Evolutionary conservation across 2,113 vertebrate genomes (phyloP).

Genomic region (Gavia stellata): DNA sequence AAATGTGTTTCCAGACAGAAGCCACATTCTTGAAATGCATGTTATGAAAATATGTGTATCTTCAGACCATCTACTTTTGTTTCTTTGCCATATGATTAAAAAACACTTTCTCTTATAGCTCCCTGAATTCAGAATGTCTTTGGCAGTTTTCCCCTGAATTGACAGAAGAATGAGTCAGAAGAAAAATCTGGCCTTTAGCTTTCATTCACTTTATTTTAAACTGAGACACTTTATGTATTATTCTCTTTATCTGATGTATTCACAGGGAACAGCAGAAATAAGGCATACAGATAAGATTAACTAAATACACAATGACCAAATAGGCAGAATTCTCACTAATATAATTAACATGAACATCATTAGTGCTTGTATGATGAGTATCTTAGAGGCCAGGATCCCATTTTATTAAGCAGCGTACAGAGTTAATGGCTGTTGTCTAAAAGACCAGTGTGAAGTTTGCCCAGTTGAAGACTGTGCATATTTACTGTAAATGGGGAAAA

Average conservation of each 20-base stretch:
- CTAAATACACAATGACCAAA: not conserved
- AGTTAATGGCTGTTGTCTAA: not conserved
- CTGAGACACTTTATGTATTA: not conserved
- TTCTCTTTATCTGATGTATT: not conserved
- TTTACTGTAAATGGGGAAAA: not conserved
- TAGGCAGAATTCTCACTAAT: not conserved
- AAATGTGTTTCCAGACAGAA: not conserved
- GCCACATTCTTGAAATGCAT: not conserved
- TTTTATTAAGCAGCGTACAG: not conserved
- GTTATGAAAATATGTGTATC: not conserved
- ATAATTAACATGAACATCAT: not conserved
- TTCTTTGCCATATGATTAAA: not conserved
- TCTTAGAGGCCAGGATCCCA: not conserved
- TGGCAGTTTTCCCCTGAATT: not conserved
- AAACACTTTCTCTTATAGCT: not conserved
- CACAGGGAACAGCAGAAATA: not conserved
- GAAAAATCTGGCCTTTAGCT: not conserved
- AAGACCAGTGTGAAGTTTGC: not conserved
- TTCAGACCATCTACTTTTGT: not conserved
- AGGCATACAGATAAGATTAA: not conserved
- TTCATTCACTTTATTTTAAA: not conserved
- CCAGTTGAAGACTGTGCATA: not conserved
- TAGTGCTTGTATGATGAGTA: not conserved
- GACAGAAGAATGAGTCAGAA: not conserved
- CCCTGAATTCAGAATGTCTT: not conserved